A percentile compares a stretch with the other conserved stretches of the same genome.
Evolutionary conservation across 2,113 vertebrate species (phyloP).

Genomic region (Oncorhynchus nerka): DNA sequence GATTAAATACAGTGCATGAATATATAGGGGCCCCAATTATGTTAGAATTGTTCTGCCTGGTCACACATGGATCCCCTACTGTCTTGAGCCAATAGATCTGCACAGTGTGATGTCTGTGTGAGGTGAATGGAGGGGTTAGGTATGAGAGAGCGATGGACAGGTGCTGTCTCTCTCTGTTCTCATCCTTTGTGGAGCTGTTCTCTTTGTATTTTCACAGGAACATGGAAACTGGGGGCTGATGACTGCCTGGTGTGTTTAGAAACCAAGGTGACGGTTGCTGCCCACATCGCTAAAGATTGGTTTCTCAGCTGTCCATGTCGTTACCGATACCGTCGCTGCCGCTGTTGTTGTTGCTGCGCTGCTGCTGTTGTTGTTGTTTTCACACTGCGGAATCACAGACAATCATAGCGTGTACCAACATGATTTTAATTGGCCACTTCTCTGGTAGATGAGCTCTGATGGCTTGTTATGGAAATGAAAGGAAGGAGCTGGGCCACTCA

Average conservation of each 20-base stretch:
- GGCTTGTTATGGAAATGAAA: slow-evolving; percentile 75
- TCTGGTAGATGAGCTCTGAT: slow-evolving; percentile 67
- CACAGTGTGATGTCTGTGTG: too few species aligned
- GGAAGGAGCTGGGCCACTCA: slow-evolving; percentile 53
- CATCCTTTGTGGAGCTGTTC: slow-evolving; percentile 49
- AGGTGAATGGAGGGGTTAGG: slow-evolving; percentile 29
- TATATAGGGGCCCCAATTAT: too few species aligned
- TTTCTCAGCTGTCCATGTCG: slow-evolving; percentile 59
- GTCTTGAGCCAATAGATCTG: too few species aligned
- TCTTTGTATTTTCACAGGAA: slow-evolving; percentile 43
- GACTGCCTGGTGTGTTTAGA: slow-evolving; percentile 42
- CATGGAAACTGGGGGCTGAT: slow-evolving; percentile 44
- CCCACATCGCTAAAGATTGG: slow-evolving; percentile 59
- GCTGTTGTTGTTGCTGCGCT: slow-evolving; percentile 25
- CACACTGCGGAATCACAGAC: slow-evolving; percentile 58
- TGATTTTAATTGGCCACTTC: slow-evolving; percentile 81
- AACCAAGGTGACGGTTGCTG: slow-evolving; percentile 60
- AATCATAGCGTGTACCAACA: slow-evolving; percentile 74
- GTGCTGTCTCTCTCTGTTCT: slow-evolving; percentile 38
- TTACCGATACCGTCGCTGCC: slow-evolving; percentile 33
- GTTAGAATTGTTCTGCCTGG: too few species aligned
- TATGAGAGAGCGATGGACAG: slow-evolving; percentile 62
- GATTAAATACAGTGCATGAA: too few species aligned
- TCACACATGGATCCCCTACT: too few species aligned
- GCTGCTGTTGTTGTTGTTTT: slow-evolving; percentile 55